These are phyloP conservation scores for Sturnira hondurensis DNA, from an alignment of 2,113 vertebrate species.

Conservation along the genomic window DNA sequence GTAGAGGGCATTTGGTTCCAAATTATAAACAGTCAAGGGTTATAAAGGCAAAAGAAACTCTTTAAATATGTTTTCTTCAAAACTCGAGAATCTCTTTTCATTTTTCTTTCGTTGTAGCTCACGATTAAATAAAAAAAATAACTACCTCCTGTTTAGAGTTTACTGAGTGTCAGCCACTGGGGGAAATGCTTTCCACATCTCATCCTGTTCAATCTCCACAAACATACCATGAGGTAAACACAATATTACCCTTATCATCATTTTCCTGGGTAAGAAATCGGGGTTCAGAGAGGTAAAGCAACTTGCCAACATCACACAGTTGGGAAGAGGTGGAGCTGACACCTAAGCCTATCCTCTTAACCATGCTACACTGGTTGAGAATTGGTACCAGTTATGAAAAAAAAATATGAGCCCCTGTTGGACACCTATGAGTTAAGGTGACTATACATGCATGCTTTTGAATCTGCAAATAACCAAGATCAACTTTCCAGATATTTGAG, in stretches of 20 bases:
- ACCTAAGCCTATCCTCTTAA: background rate
- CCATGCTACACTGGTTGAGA: background rate
- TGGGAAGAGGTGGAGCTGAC: background rate
- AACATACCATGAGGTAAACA: background rate
- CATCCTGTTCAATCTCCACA: background rate
- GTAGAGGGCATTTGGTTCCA: background rate
- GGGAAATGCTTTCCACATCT: background rate
- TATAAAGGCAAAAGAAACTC: background rate
- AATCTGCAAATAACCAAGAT: background rate
- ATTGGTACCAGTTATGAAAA: background rate
- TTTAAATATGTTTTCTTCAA: background rate
- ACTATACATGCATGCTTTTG: background rate
- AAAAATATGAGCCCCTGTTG: background rate
- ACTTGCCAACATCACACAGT: background rate
- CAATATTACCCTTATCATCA: background rate
- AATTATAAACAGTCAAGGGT: background rate
- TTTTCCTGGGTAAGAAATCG: conserved; percentile 9
- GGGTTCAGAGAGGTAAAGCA: background rate
- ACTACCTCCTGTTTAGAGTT: background rate
- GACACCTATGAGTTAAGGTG: background rate
- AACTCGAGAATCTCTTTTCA: background rate
- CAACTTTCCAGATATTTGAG: background rate
- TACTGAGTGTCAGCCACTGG: background rate
- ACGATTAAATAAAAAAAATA: background rate
- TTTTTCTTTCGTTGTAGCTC: background rate